phyloP scores from a whole-genome alignment of 1,140 invertebrate species.

The Coptotermes formosanus region DNA sequence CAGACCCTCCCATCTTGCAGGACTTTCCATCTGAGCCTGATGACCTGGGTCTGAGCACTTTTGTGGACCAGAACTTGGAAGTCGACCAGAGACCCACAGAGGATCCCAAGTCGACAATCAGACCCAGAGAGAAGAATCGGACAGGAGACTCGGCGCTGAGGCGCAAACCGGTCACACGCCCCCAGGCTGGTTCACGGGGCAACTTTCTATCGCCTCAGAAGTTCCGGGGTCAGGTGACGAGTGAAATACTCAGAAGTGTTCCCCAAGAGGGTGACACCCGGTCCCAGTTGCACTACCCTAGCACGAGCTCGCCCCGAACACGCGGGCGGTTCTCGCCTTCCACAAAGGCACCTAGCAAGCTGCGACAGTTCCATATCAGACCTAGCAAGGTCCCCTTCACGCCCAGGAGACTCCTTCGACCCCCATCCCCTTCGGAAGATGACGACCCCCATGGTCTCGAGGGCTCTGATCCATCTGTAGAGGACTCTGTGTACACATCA shows the following conservation, averaged over 20 bases:
- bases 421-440: slow-evolving; percentile 7
- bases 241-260: not conserved
- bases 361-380: slow-evolving; percentile 30
- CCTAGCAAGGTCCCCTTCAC: slow-evolving; percentile 23
- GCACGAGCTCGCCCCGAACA: not conserved
- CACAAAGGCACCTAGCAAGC: not conserved
- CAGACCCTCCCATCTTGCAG: not conserved
- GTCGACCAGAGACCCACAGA: slow-evolving; percentile 8
- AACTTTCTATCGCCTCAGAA: slow-evolving; percentile 25
- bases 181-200: slow-evolving; percentile 26
- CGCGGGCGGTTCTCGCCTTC: slow-evolving; percentile 20
- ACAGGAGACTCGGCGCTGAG: slow-evolving; percentile 28
- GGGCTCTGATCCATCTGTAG: not conserved
- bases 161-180: slow-evolving; percentile 27
- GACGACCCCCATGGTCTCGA: not conserved
- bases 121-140: slow-evolving; percentile 18
- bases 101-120: slow-evolving; percentile 22
- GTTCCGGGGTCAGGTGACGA: not conserved
- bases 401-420: not conserved
- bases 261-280: not conserved
- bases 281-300: not conserved
- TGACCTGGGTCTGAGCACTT: slow-evolving; percentile 27
- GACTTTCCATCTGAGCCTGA: slow-evolving; percentile 18
- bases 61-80: slow-evolving; percentile 33
- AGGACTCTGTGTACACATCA: not conserved